Base-by-base conservation (phyloP, 2,888 invertebrate genomes). In the Pollenia amentaria region DNA sequence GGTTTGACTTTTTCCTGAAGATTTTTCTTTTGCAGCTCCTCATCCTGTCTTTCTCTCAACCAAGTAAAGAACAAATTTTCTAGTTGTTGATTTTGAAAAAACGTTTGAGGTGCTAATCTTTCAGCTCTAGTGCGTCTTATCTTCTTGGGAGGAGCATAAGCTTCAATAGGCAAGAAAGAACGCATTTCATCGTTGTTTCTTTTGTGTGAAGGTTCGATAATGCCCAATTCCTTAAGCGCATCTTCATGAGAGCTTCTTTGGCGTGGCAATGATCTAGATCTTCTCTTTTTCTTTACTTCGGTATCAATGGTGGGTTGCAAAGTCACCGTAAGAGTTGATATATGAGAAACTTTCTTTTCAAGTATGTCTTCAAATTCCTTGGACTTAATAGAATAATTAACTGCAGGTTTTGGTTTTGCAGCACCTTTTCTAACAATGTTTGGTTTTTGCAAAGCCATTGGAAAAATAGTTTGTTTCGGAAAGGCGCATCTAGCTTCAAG, bases 91-190 rank as follows among this genome's bases (percentile, higher is more conserved):
- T 90, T 91, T 79, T 90, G 89, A 80, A 91, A 90, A 87, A 91
- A 90, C 11, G 88, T 85, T 4, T 89, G 89, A 2, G 87, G 86
- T 0, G 89, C 88, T 12, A 83, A 73, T 42, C 89, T 89, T 78
- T 92, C 92, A 51, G 89, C 87, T 0, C 90, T 89, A 0, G 92
- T 91, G 38, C 91, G 90, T 2, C 92, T 89, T 21, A 92, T 93
- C 76, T 92, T 92, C 77, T 90, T 91, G 16, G 92, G 92, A n/a
- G 92, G 92, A 0, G 92, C 92, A 89, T 90, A 92, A 0, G 90
- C 89, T 29, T 93, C 92, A 3, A 90, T 90, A 38, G 91, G 89
- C 67, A 92, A 16, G 0, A 83, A 67, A 9, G 81, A 85, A 12
- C 90, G 88, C 62, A 90, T 88, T 79, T 90, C 77, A 64, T 89